Evolutionary conservation across 1,140 invertebrate genomes (phyloP).

Genomic region (Drosophila pseudoananassae): DNA sequence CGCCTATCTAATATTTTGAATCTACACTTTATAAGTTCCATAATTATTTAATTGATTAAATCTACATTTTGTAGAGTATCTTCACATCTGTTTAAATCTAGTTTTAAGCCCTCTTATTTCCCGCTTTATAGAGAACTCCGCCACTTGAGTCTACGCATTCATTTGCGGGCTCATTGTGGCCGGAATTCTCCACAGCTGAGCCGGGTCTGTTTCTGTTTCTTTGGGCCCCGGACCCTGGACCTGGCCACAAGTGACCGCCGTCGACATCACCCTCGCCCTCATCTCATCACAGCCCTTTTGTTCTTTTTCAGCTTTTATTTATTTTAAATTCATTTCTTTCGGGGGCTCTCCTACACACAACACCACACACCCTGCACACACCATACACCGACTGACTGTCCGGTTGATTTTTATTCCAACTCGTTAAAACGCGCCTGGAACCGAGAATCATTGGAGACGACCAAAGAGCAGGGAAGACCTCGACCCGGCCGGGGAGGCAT

Average conservation of each 20-base stretch:
- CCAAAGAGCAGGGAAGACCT: constrained; percentile 15
- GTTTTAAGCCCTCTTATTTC: not conserved
- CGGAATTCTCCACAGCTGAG: constrained; percentile 24
- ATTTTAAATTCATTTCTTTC: constrained; percentile 77
- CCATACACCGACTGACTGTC: constrained; percentile 20
- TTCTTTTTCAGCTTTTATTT: constrained; percentile 75
- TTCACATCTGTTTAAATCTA: not conserved
- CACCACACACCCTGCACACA: not conserved
- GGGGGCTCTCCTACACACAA: constrained; percentile 60
- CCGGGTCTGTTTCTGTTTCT: not conserved
- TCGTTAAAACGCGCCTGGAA: constrained; percentile 73
- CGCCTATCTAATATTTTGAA: too few relatives aligned
- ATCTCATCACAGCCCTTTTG: constrained; percentile 59
- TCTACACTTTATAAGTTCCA: too few relatives aligned
- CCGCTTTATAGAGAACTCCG: constrained; percentile 27
- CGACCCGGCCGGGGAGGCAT: constrained; percentile 68
- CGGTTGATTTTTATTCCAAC: constrained; percentile 71
- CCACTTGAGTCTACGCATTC: constrained; percentile 76
- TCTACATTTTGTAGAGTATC: constrained; percentile 18
- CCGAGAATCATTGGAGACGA: constrained; percentile 6
- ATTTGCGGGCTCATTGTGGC: constrained; percentile 78
- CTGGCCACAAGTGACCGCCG: constrained; percentile 40
- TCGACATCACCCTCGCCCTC: constrained; percentile 71
- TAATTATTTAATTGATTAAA: too few relatives aligned
- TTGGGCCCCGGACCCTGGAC: constrained; percentile 6